Evolutionary conservation across 2,888 invertebrate genomes (phyloP), one percentile per base, ranked within the genome.

Genomic region (Amiota communis): DNA sequence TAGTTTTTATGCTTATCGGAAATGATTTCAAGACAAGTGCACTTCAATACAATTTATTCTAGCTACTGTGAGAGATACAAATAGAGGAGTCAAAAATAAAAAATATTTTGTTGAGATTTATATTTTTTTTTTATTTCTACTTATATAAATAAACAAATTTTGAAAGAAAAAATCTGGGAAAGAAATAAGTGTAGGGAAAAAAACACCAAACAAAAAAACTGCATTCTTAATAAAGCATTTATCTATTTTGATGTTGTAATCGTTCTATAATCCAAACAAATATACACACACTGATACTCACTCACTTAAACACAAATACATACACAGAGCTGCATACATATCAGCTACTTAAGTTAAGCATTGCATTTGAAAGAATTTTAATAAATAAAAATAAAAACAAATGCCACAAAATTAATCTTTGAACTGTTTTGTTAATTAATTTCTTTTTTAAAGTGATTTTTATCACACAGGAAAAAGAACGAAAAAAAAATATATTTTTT

Each of bases 381-480:
- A 36, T 36, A 36, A 59, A 59, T 20, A 59, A 59, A 48, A 23
- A 68, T 13, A 15, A 53, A 75, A 77, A 83, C 84, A 77, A 82
- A 78, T 80, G 78, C 71, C 49, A 74, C 71, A 20, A 79, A 83
- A 86, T 84, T 86, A 76, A 86, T 78, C 87, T 84, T 81, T 85
- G 85, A 85, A 82, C 86, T 84, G 77, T 78, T 80, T 81, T 81
- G 79, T 84, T 85, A 84, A 85, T 85, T 85, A 80, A 80, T 75
- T 81, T 78, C 36, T 51, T 68, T 36, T 65, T 4, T 15, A 49
- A 36, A 63, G n/a, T 63, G 13, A 8, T 56, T n/a, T 56, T 56
- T 36, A 12, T 12, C 11, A 65, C 12, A 68, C 53, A 53, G 4
- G 23, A 36, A 68, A 53, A 6, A 53, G 36, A 23, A 13, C 8